Percentiles rank a stretch among this genome's conserved stretches.
Evolutionary conservation across 2,113 vertebrate species (phyloP).

Genomic region (Sander vitreus): DNA sequence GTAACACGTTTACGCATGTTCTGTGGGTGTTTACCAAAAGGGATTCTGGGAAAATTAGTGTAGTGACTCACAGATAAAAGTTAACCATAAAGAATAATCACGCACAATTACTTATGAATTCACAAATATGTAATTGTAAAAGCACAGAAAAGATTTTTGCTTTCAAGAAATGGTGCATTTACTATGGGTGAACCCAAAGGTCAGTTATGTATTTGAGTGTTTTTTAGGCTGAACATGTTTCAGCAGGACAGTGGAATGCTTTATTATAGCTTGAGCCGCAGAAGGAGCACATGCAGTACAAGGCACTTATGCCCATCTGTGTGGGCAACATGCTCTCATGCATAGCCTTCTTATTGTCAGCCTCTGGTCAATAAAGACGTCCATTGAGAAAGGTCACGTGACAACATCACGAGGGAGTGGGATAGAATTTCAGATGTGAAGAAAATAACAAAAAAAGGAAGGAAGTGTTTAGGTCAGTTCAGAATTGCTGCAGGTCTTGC

Average conservation of each 20-base stretch:
- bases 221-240: constrained; percentile 3
- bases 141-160: background rate
- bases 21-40: background rate
- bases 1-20: background rate
- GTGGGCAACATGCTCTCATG: constrained; percentile 21
- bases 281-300: background rate
- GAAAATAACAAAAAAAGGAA: constrained; percentile 25
- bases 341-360: constrained; percentile 58
- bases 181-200: background rate
- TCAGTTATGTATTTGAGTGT: background rate
- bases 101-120: background rate
- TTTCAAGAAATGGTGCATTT: background rate
- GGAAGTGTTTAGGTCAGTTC: background rate
- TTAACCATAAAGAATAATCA: background rate
- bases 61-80: background rate
- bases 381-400: constrained; percentile 77
- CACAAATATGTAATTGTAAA: background rate
- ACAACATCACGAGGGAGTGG: constrained; percentile 52
- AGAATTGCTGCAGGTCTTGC: background rate
- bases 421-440: constrained; percentile 51
- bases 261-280: background rate
- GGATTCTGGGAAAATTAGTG: background rate
- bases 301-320: background rate
- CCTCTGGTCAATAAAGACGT: constrained; percentile 57
- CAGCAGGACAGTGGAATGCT: constrained; percentile 31